Evolutionary conservation across 2,888 invertebrate species (phyloP).

Genomic region (Yponomeuta plumbellus): DNA sequence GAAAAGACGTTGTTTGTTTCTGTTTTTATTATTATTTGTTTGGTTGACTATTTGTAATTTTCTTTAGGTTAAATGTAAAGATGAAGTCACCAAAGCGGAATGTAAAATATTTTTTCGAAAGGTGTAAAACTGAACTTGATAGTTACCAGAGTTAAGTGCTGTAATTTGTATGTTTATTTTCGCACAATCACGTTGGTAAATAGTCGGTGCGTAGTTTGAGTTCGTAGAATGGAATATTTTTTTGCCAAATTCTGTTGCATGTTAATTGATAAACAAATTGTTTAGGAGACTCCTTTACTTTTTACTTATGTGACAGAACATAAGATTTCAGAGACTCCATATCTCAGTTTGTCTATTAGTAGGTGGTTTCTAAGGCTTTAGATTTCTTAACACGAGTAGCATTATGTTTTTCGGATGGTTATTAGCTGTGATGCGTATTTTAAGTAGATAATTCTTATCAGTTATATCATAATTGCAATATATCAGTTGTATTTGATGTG

Average conservation of each 20-base stretch:
- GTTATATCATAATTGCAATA: constrained; percentile 4
- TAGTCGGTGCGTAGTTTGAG: background rate
- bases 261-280: background rate
- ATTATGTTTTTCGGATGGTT: constrained; percentile 24
- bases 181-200: background rate
- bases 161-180: background rate
- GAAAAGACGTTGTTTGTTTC: constrained; percentile 62
- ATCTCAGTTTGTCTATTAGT: background rate
- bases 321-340: background rate
- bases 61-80: constrained; percentile 50
- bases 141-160: constrained; percentile 13
- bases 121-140: constrained; percentile 5
- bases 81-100: constrained; percentile 55
- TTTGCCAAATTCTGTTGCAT: background rate
- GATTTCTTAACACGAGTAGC: background rate
- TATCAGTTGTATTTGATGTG: background rate
- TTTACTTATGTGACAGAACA: background rate
- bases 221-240: background rate
- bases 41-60: constrained; percentile 63
- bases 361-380: background rate
- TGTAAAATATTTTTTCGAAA: constrained; percentile 25
- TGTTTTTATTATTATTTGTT: constrained; percentile 37
- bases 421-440: constrained; percentile 37
- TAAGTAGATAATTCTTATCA: constrained; percentile 27
- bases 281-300: background rate